Conservation (phyloP, 2,113 vertebrate species). For the Desmodus rotundus region DNA sequence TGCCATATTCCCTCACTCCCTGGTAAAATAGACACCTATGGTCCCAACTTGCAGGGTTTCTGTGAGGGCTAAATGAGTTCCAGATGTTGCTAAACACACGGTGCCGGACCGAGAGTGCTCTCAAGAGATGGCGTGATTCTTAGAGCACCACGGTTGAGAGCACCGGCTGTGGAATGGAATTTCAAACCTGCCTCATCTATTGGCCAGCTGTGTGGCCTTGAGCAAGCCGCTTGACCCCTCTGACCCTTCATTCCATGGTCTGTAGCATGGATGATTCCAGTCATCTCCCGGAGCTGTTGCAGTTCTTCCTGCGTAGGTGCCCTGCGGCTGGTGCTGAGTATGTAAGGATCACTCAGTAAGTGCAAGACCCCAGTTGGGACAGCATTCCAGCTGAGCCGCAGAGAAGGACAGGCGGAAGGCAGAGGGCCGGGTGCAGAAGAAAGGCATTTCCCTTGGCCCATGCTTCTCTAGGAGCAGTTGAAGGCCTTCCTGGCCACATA, state of each 20-base stretch:
- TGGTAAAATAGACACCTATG: not conserved
- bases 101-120: not conserved
- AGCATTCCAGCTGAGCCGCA: not conserved
- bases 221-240: constrained; percentile 5
- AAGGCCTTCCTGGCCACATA: not conserved
- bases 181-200: not conserved
- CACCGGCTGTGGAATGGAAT: not conserved
- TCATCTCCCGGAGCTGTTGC: not conserved
- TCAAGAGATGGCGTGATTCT: not conserved
- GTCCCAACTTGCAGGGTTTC: not conserved
- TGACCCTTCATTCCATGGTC: constrained; percentile 9
- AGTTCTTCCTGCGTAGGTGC: not conserved
- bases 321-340: not conserved
- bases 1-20: not conserved
- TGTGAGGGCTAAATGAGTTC: not conserved
- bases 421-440: accelerated
- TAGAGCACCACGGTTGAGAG: not conserved
- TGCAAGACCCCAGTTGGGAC: not conserved
- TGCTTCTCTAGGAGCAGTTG: accelerated
- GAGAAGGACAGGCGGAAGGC: not conserved
- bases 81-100: not conserved
- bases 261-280: not conserved
- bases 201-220: not conserved
- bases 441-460: not conserved
- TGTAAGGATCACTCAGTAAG: not conserved